A percentile compares a stretch with the other conserved stretches of the same genome.
Evolutionary conservation across 2,797 vertebrate species (phyloP).

Genomic region (Tamandua tetradactyla): DNA sequence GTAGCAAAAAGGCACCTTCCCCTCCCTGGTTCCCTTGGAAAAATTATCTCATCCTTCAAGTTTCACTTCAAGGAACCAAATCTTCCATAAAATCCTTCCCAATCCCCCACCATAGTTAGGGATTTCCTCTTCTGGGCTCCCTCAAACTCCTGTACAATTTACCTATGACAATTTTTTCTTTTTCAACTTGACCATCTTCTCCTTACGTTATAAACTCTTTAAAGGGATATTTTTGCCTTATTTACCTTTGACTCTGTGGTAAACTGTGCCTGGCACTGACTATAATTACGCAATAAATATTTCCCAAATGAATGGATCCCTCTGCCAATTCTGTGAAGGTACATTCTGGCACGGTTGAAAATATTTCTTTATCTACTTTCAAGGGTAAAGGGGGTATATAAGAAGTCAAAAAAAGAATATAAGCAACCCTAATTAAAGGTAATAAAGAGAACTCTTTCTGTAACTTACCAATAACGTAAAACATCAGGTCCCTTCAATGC

Average conservation of each 20-base stretch:
- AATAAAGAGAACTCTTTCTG: constrained; percentile 61
- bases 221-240: constrained; percentile 59
- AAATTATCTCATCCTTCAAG: neutral
- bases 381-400: constrained; percentile 19
- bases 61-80: neutral
- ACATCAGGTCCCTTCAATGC: constrained; percentile 99
- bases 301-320: constrained; percentile 68
- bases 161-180: neutral
- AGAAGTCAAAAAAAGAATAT: constrained; percentile 21
- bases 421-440: constrained; percentile 39
- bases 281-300: constrained; percentile 59
- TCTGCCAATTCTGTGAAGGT: constrained; percentile 63
- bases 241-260: constrained; percentile 35
- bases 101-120: neutral
- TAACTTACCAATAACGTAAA: constrained; percentile 99
- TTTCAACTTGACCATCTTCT: neutral
- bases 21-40: neutral
- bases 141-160: neutral
- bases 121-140: neutral
- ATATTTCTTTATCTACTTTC: constrained; percentile 62
- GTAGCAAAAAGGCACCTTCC: neutral
- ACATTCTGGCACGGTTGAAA: constrained; percentile 49
- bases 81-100: neutral
- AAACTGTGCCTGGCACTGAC: constrained; percentile 60
- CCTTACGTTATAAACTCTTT: constrained; percentile 19